These are phyloP conservation scores for Anolis carolinensis DNA, from an alignment of 2,113 vertebrate species.

Conservation along the genomic window DNA sequence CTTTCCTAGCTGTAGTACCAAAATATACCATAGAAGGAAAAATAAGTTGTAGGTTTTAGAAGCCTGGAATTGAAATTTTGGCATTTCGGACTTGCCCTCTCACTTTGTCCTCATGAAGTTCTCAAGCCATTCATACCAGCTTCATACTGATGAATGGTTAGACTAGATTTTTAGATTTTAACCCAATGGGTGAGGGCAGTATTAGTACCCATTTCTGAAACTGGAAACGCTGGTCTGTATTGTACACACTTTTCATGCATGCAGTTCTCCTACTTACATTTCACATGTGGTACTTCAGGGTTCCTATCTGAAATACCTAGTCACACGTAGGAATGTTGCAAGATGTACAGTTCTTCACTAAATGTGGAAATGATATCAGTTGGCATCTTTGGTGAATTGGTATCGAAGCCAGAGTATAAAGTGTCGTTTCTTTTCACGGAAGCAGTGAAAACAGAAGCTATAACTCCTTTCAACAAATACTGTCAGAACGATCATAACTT, in stretches of 20 bases:
- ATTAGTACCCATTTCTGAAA: constrained; percentile 21
- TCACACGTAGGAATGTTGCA: constrained; percentile 13
- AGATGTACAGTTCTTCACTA: not conserved
- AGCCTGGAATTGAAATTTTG: not conserved
- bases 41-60: not conserved
- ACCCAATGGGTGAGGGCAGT: not conserved
- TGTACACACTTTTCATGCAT: not conserved
- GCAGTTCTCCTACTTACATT: not conserved
- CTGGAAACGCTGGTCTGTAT: not conserved
- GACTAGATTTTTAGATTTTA: constrained; percentile 5
- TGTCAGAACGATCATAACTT: constrained; percentile 32
- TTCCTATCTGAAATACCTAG: not conserved
- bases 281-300: not conserved
- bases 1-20: constrained; percentile 1
- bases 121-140: constrained; percentile 9
- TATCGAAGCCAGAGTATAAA: constrained; percentile 24
- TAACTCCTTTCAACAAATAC: constrained; percentile 6
- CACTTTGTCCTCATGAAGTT: not conserved
- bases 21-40: not conserved
- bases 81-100: not conserved
- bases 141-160: not conserved
- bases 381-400: not conserved
- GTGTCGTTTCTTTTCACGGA: constrained; percentile 9
- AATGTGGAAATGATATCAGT: not conserved
- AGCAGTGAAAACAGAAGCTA: constrained; percentile 9